Evolutionary conservation across 2,797 vertebrate genomes (phyloP), one percentile per base, ranked within the genome.

Genomic region (Toxotes lorentzi): DNA sequence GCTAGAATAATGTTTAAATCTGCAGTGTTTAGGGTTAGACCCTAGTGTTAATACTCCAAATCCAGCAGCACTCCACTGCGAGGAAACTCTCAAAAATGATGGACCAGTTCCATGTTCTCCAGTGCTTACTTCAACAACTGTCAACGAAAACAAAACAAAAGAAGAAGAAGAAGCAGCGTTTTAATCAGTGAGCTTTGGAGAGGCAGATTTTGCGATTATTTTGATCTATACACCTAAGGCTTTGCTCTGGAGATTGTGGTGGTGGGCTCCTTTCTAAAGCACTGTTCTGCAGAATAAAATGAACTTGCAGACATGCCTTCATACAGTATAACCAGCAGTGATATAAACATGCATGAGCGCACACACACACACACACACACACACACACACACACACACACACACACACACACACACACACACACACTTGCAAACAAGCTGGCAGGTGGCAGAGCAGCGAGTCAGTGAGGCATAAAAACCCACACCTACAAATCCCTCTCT

Each of bases 391-490:
- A 62, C 40, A 21, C 60, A 21, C 16, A 21, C 2, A 19, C 56
- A 38, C 32, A 38, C 35, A 60, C 7, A 45, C 24, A 45, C 41
- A 61, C 60, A 62, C 60, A 62, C 23, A 62, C 40, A 21, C 60
- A 21, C 16, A 21, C 2, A 19, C 51, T 70, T 38, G 34, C 64
- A 83, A 75, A 83, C 69, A 76, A 57, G 67, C 54, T 79, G 79
- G 73, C 76, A 86, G 85, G 85, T 87, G 81, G 73, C 4, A 34
- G 58, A 78, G 73, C 57, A 74, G 54, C 6, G 23, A 82, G 23
- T 50, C 81, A 75, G 59, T 30, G 69, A 86, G 61, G 65, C 71
- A 41, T 73, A 58, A 75, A 78, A 41, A 80, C n/a, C 60, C 19
- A 81, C 58, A 70, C 54, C 6, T 38, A 66, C 59, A 83, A 65